Percentiles rank a stretch among this genome's conserved stretches.
phyloP scores from a whole-genome alignment of 2,888 invertebrate genomes.

The Erynnis tages region DNA sequence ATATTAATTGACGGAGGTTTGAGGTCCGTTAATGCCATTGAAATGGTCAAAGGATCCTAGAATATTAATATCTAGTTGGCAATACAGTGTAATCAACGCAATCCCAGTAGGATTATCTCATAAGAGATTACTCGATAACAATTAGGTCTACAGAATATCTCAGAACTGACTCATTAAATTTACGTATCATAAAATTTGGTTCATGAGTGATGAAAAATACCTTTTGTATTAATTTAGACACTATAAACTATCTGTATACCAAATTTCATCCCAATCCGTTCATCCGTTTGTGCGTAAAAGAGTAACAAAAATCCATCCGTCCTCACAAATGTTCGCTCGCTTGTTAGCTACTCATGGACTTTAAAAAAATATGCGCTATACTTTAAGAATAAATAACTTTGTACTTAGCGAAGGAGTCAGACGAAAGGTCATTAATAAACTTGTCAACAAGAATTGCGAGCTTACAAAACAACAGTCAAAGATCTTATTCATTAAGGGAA shows the following conservation, averaged over 20 bases:
- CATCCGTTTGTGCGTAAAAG: no score
- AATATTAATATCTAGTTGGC: conserved; percentile 16
- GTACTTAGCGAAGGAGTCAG: background rate
- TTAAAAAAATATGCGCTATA: no score
- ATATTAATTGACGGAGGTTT: conserved; percentile 7
- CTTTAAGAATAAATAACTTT: no score
- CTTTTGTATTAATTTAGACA: no score
- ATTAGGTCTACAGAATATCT: conserved; percentile 4
- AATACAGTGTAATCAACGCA: conserved; percentile 12
- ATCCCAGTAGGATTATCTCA: conserved; percentile 9
- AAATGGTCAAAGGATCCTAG: conserved; percentile 13
- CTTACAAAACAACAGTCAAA: conserved; percentile 13
- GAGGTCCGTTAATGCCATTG: conserved; percentile 3
- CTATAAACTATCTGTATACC: no score
- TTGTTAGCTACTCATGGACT: no score
- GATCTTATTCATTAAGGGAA: conserved; percentile 21
- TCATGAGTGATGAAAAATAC: no score
- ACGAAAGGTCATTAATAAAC: conserved; percentile 4
- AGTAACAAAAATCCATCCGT: no score
- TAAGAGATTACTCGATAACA: conserved; percentile 6
- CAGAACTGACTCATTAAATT: background rate
- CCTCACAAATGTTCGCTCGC: no score
- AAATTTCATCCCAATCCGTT: no score
- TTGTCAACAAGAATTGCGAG: conserved; percentile 19
- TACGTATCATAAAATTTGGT: no score